Base-by-base conservation (phyloP, 1,140 invertebrate genomes). In the Ostrea denselamellosa region DNA sequence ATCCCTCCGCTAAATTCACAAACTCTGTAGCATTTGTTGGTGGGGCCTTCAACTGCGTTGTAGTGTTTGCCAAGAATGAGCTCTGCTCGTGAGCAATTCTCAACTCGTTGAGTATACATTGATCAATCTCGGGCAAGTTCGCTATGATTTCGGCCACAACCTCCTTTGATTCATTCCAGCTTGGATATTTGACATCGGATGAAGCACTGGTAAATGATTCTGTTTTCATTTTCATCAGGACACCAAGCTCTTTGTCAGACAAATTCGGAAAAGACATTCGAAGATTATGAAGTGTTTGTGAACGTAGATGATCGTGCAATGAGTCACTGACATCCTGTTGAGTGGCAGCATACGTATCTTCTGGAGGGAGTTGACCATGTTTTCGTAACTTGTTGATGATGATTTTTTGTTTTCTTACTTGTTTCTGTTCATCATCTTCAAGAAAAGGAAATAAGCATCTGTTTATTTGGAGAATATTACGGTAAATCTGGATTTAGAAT, bases 371-470 rank as follows among this genome's bases (percentile, higher is more conserved):
- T 22, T 91, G 90, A 1, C 93, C 93, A 86, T 92, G 90, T 52
- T 93, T 90, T 12, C 92, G 90, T 58, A 97, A 96, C 86, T 98
- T 96, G 93, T 99, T 99, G 91, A 97, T 97, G 93, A 98, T 97
- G 86, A 99, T 98, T 95, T 99, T 99, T 85, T 97, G 96, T 86
- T 98, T 96, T 92, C 99, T 98, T 51, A 97, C 95, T 12, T 97
- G 96, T 93, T 99, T 98, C 91, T 99, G 98, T 91, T 99, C 97
- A 65, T 94, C 93, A 90, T 92, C 93, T 94, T 89, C 0, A 89
- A 89, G 86, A 54, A 51, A 86, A 85, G 65, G 87, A n/a, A 17
- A n/a, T 85, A 14, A 87, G 2, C 22, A 77, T 62, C n/a, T 62
- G 56, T 44, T 44, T 44, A 44, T 44, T 44, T 44, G 34, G 2